Conservation (phyloP, 2,888 invertebrate species). For the Eudasyphora cyanicolor region DNA sequence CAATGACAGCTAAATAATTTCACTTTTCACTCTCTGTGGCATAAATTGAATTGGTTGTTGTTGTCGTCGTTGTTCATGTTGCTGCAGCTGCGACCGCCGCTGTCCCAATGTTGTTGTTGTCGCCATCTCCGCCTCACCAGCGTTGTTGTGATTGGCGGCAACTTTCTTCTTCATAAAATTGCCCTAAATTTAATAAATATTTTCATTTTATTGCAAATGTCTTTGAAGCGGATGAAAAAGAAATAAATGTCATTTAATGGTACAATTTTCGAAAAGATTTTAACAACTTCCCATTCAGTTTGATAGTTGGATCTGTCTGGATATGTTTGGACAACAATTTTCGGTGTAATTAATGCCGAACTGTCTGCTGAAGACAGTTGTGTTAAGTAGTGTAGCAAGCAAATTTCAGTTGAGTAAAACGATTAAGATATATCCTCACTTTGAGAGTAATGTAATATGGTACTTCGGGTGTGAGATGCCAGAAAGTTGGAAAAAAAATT, state of each 20-base stretch:
- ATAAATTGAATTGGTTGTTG: not conserved
- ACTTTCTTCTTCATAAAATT: slow-evolving; percentile 44
- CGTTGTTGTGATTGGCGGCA: not conserved
- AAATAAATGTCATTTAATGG: slow-evolving; percentile 49
- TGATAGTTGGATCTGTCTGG: not conserved
- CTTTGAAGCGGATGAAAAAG: slow-evolving; percentile 24
- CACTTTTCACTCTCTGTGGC: slow-evolving; percentile 55
- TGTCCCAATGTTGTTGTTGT: not conserved
- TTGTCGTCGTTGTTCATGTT: not conserved
- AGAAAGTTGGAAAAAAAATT: no score
- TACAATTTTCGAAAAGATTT: slow-evolving; percentile 43
- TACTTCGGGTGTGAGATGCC: no score
- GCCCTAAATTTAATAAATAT: slow-evolving; percentile 35
- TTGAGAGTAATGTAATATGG: no score
- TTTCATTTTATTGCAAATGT: slow-evolving; percentile 24
- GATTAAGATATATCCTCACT: no score
- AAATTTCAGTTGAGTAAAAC: no score
- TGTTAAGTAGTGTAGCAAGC: not conserved
- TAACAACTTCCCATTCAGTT: slow-evolving; percentile 11
- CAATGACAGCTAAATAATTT: slow-evolving; percentile 48
- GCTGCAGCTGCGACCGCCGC: not conserved
- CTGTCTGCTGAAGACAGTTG: not conserved
- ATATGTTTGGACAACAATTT: no score
- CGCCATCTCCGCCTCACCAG: not conserved
- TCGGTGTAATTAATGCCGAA: no score